Conservation (phyloP, 2,888 invertebrate species). For the Prosapia bicincta region DNA sequence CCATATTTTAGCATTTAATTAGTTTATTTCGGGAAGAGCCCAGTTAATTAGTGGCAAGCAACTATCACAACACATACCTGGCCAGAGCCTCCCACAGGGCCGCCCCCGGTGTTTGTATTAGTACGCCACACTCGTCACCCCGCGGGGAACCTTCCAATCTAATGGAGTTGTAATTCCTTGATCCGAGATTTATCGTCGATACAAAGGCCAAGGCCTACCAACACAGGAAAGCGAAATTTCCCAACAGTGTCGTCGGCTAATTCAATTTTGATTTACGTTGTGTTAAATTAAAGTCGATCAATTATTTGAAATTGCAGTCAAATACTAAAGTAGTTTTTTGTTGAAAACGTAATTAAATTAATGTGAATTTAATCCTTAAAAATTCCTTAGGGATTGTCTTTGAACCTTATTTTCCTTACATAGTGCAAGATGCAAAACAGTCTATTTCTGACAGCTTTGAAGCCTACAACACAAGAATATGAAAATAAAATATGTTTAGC, state of each 20-base stretch:
- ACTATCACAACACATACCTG: not conserved
- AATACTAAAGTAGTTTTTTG: no score
- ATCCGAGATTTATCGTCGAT: not conserved
- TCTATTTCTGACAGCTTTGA: no score
- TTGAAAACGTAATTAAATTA: no score
- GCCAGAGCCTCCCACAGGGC: not conserved
- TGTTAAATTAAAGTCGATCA: no score
- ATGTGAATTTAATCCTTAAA: no score
- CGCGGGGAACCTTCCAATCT: not conserved
- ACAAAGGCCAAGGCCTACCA: not conserved
- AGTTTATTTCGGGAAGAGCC: not conserved
- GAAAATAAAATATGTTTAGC: no score
- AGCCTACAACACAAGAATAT: no score
- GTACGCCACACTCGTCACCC: not conserved
- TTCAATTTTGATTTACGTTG: no score
- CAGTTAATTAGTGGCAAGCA: not conserved
- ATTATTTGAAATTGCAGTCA: no score
- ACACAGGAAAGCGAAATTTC: not conserved
- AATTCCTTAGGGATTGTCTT: no score
- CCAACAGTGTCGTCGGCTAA: not conserved
- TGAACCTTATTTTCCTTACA: no score
- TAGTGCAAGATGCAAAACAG: no score
- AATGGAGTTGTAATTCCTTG: not conserved
- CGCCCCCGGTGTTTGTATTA: not conserved
- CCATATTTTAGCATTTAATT: not conserved